Evolutionary conservation across 2,888 invertebrate species (phyloP).

Genomic region (Micoletzkya japonica): DNA sequence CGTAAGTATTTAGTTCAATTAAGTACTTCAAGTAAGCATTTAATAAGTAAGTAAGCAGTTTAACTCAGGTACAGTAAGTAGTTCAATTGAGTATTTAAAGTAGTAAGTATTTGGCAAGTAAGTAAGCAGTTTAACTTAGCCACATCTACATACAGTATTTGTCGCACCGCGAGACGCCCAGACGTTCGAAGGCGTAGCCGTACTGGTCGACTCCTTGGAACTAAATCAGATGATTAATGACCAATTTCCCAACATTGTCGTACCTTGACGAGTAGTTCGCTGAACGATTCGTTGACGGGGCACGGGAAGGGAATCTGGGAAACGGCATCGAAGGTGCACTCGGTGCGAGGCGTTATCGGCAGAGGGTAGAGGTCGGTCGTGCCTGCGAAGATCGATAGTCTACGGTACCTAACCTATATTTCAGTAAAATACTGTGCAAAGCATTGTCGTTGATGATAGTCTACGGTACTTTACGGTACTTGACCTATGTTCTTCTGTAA

Average conservation of each 20-base stretch:
- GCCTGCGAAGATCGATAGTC: constrained; percentile 1
- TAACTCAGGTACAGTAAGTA: too few relatives aligned
- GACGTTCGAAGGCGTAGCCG: constrained; percentile 55
- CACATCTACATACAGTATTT: constrained; percentile 32
- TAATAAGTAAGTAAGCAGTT: too few relatives aligned
- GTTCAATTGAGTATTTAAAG: too few relatives aligned
- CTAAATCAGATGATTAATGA: constrained; percentile 27
- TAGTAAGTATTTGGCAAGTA: too few relatives aligned
- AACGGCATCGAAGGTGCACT: constrained; percentile 31
- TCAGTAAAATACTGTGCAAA: background rate
- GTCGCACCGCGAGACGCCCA: constrained; percentile 41
- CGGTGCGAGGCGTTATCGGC: constrained; percentile 6
- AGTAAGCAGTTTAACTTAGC: too few relatives aligned
- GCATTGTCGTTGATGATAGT: too few relatives aligned
- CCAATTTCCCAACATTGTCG: background rate
- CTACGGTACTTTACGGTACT: too few relatives aligned
- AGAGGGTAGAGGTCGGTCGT: constrained; percentile 14
- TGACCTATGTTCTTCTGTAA: too few relatives aligned
- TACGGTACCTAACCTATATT: background rate
- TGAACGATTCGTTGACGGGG: constrained; percentile 34
- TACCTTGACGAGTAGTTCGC: constrained; percentile 40
- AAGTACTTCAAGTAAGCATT: too few relatives aligned
- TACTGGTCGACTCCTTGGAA: constrained; percentile 56
- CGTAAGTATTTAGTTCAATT: too few relatives aligned
- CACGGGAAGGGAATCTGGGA: constrained; percentile 45